These are phyloP conservation scores for Ceratoteleas bidentatus DNA, from an alignment of 1,140 invertebrate genomes.

Conservation along the genomic window DNA sequence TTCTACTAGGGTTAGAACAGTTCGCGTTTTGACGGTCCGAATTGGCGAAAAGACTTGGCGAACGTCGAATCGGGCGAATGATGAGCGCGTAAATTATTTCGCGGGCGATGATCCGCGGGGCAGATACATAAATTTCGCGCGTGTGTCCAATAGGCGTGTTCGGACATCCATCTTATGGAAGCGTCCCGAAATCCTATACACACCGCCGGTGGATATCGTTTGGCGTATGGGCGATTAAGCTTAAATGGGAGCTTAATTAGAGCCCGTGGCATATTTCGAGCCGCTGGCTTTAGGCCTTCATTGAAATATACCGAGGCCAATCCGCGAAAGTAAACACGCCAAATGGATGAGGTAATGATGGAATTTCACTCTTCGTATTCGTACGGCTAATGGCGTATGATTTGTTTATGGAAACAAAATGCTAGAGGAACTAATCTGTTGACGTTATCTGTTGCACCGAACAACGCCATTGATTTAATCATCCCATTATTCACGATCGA, in stretches of 20 bases:
- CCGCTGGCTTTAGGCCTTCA: constrained; percentile 54
- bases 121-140: constrained; percentile 60
- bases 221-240: constrained; percentile 62
- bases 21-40: background rate
- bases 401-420: constrained; percentile 50
- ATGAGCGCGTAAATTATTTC: constrained; percentile 38
- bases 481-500: constrained; percentile 6
- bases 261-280: constrained; percentile 58
- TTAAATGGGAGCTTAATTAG: constrained; percentile 65
- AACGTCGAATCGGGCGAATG: constrained; percentile 19
- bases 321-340: constrained; percentile 55
- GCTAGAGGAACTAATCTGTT: constrained; percentile 24
- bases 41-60: background rate
- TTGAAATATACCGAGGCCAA: constrained; percentile 57
- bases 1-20: too few relatives aligned
- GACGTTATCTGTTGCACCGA: constrained; percentile 25
- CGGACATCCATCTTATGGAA: constrained; percentile 63
- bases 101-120: constrained; percentile 49
- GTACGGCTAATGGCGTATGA: constrained; percentile 45
- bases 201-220: constrained; percentile 55
- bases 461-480: constrained; percentile 21
- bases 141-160: constrained; percentile 47
- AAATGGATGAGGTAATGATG: constrained; percentile 55
- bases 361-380: constrained; percentile 52
- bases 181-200: constrained; percentile 61